Evolutionary conservation across 2,888 invertebrate genomes (phyloP), one percentile per base, ranked within the genome.

Genomic region (Andrena marginata): DNA sequence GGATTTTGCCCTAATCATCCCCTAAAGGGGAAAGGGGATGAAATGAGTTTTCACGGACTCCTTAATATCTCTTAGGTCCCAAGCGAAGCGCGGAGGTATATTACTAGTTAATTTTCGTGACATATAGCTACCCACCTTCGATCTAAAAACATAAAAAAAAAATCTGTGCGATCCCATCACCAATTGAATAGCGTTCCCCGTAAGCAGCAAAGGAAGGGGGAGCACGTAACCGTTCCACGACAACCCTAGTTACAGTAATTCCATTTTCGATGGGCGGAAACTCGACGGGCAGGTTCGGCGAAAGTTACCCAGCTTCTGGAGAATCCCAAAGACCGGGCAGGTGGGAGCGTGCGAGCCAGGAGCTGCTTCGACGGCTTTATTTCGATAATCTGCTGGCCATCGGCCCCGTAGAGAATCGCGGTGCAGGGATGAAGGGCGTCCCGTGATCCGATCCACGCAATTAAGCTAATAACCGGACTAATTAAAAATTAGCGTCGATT

Each of bases 211-310:
- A 10, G 23, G 23, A 71, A 31, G 20, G 13, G 60, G 23, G 49
- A 31, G 20, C 5, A 29, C 31, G 71, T 33, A 71, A 71, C 10
- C 20, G 1, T 10, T 6, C 33, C 33, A 8, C 33, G 71, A 62
- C 62, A 54, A 65, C 26, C 7, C 8, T 72, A 74, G 80, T 85
- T 85, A 75, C 71, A 77, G 85, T 85, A 85, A 85, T 85, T 85
- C 78, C 69, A 33, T 85, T 82, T 72, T 75, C 77, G 64, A 81
- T 33, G 49, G 63, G 59, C 31, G 60, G 64, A 68, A 68, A 71
- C 72, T 77, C 64, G 62, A 48, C 16, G 6, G 8, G 10, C 26
- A 5, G 33, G 42, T 13, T 42, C 33, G 5, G n/a, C 23, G 48
- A 77, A 87, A 65, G 59, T 78, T 71, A 49, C 59, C 72, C 68